Conservation (phyloP, 1,140 invertebrate genomes). For the Aphidius ervi region DNA sequence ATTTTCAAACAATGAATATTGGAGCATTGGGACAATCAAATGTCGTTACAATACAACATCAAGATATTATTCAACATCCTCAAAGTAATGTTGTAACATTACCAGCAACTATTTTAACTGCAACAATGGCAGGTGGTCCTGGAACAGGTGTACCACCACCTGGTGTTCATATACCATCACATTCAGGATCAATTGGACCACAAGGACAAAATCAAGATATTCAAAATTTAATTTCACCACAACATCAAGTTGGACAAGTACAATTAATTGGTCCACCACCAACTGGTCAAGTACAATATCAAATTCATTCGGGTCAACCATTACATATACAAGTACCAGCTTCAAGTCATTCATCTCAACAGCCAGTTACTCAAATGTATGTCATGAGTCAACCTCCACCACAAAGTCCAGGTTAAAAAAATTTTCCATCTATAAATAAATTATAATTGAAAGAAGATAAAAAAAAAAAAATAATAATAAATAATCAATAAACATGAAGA, state of each 20-base stretch:
- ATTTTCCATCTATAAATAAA: no score
- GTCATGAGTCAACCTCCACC: conserved; percentile 51
- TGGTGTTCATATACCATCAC: conserved; percentile 45
- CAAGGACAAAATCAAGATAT: conserved; percentile 44
- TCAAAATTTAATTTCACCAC: conserved; percentile 45
- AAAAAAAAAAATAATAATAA: no score
- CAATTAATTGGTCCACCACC: conserved; percentile 49
- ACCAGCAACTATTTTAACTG: conserved; percentile 49
- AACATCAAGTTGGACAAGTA: conserved; percentile 44
- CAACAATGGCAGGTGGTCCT: conserved; percentile 46
- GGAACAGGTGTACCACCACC: conserved; percentile 42
- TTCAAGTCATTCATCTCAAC: conserved; percentile 42
- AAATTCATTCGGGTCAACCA: conserved; percentile 49
- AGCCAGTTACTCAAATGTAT: conserved; percentile 49
- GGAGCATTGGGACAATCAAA: conserved; percentile 49
- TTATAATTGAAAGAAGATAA: no score
- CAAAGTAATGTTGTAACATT: conserved; percentile 49
- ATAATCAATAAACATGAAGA: no score
- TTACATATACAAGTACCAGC: conserved; percentile 44
- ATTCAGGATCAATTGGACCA: conserved; percentile 45
- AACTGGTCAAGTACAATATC: conserved; percentile 50
- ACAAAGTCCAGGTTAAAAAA: conserved; percentile 23
- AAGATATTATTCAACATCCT: conserved; percentile 52
- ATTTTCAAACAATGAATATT: conserved; percentile 54
- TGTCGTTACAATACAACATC: conserved; percentile 52